These are phyloP conservation scores for Aradus depressus DNA, from an alignment of 2,888 invertebrate genomes.

Conservation along the genomic window DNA sequence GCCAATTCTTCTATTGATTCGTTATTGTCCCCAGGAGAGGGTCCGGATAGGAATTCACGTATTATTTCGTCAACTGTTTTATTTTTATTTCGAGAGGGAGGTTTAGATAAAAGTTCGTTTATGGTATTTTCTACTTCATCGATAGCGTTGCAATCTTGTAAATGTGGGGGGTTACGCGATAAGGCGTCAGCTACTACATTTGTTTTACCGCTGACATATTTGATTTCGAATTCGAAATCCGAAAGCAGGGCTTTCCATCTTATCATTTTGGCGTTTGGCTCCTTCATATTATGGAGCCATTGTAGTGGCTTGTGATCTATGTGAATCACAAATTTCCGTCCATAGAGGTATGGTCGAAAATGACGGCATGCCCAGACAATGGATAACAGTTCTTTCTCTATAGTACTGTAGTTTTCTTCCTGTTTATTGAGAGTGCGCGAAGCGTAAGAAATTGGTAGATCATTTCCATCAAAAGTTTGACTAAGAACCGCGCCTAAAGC, in stretches of 20 bases:
- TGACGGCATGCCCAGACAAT: constrained; percentile 30
- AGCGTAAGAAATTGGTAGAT: constrained; percentile 34
- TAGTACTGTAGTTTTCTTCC: constrained; percentile 31
- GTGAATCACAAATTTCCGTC: not conserved
- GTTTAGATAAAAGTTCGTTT: no score
- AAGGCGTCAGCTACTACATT: constrained; percentile 4
- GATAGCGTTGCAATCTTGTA: no score
- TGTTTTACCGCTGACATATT: constrained; percentile 2
- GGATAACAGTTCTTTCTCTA: constrained; percentile 33
- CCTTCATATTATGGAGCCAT: constrained; percentile 4
- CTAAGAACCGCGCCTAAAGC: not conserved
- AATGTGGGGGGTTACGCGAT: not conserved
- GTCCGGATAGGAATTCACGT: no score
- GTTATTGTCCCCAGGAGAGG: no score
- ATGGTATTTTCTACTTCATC: no score
- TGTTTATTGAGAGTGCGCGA: constrained; percentile 31
- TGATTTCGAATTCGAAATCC: constrained; percentile 1
- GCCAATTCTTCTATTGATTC: no score
- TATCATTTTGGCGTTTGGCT: constrained; percentile 30
- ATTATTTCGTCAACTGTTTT: no score
- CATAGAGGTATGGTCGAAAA: not conserved
- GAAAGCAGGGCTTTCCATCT: constrained; percentile 1
- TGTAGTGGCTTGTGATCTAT: constrained; percentile 5
- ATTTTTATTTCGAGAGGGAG: no score
- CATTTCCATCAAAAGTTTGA: constrained; percentile 17